Evolutionary conservation across 1,140 invertebrate genomes (phyloP), one percentile per base, ranked within the genome.

Genomic region (Harlomillsia oculata): DNA sequence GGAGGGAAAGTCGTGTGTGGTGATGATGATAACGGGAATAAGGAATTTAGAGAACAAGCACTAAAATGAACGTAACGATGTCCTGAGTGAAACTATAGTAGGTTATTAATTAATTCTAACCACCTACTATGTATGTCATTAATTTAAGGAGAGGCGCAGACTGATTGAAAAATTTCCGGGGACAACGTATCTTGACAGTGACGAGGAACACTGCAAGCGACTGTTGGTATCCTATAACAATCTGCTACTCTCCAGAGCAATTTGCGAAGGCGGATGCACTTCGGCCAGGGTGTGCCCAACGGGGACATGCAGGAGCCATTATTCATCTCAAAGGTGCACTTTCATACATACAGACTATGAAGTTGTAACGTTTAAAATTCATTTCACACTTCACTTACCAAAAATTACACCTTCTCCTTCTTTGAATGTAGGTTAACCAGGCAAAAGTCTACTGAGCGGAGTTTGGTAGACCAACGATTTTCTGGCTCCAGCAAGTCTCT

Each of bases 221-320:
- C 84, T 88, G 68, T 75, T 93, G 21, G 80, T 81, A 63, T 84
- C 82, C 55, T 93, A 90, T 69, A 83, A 90, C 67, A 82, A 83
- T 45, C 76, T 88, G 65, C 74, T 89, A 5, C 77, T 80, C 53
- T 80, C 85, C 25, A 75, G 79, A 29, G 82, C 86, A 64, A 84
- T 89, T 59, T 91, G 87, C 72, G 86, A 89, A 69, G 87, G 87
- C 29, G 83, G 84, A 68, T 91, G 87, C 70, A 76, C 82, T 5
- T 80, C 87, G 75, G 85, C 85, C n/a, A 77, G 86, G 64, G 79
- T 82, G 37, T 89, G 87, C 75, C 87, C 87, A 1, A 87, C 85
- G 56, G 87, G 87, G 71, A 69, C 80, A 2, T 82, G 80, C 62
- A 70, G 76, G 13, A 11, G 41, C 25, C 50, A 53, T 53, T 32